Base-by-base conservation (phyloP, 2,113 vertebrate species). In the Neopipo cinnamomea region DNA sequence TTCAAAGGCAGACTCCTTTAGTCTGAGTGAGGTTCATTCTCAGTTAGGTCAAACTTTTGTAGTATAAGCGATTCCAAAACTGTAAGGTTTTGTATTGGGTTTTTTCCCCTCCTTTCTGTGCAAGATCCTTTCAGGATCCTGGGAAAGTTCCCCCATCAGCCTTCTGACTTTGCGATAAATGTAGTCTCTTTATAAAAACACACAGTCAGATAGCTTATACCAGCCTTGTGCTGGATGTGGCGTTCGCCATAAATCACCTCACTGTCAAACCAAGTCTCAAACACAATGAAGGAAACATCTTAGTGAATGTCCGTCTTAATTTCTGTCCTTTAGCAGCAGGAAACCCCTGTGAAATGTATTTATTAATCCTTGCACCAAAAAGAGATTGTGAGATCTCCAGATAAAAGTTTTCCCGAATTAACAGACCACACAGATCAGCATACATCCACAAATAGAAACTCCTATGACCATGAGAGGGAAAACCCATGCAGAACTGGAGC, bases 151-250 rank as follows among this genome's bases (percentile, higher is more conserved):
- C 33, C 59, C 23, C 52, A 35, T 12, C 74, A 83, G 66, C 37
- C 63, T 79, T 85, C 68, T 92, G 85, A 37, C 66, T 96, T 70
- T 41, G 67, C 85, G 85, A 93, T 93, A 85, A 95, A 85, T 41
- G 49, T 88, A 93, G 90, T 85, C 87, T 91, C 62, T 75, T 77
- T 72, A 44, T 41, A 56, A 91, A 95, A 96, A 83, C 71, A 89
- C 50, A 82, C 70, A 30, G 23, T 76, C 39, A 25, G 42, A 16
- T 4, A 55, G 44, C 63, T 88, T 61, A 76, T 28, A 53, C 37
- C 75, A 85, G 58, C 41, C 41, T 73, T 39, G 39, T 77, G 52
- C 56, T 91, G 73, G 53, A 59, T 53, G 39, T 28, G n/a, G 31
- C 35, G 21, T 33, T 80, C 2, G 0, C 39, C 33, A 10, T 67